Conservation (phyloP, 1,140 invertebrate genomes). For the Mylabris phalerata region DNA sequence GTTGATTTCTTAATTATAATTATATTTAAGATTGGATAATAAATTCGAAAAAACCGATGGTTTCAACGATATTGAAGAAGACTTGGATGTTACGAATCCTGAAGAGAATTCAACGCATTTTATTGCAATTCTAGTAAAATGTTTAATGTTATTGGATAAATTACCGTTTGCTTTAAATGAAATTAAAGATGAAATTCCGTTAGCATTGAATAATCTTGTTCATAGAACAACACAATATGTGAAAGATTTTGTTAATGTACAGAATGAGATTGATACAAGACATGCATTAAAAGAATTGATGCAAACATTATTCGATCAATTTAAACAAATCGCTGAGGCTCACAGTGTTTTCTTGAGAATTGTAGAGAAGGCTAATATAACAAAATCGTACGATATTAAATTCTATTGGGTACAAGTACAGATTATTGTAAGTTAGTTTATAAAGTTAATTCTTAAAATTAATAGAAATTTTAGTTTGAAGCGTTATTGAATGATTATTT, state of each 20-base stretch:
- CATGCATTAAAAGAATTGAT: slow-evolving; percentile 50
- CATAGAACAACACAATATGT: slow-evolving; percentile 69
- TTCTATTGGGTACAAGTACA: slow-evolving; percentile 88
- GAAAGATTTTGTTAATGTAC: slow-evolving; percentile 47
- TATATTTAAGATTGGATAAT: not conserved
- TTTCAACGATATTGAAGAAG: slow-evolving; percentile 48
- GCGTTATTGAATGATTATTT: slow-evolving; percentile 74
- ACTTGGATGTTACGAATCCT: slow-evolving; percentile 55
- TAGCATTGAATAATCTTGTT: slow-evolving; percentile 69
- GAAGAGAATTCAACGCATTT: slow-evolving; percentile 65
- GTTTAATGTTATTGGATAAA: slow-evolving; percentile 75
- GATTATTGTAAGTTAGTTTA: slow-evolving; percentile 60
- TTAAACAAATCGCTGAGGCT: slow-evolving; percentile 61
- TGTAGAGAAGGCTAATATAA: slow-evolving; percentile 55
- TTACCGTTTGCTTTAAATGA: slow-evolving; percentile 78
- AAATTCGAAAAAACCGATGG: slow-evolving; percentile 18
- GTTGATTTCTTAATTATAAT: not conserved
- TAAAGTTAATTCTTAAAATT: slow-evolving; percentile 10
- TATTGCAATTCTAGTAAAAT: slow-evolving; percentile 77
- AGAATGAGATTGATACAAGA: slow-evolving; percentile 33
- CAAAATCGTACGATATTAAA: slow-evolving; percentile 64
- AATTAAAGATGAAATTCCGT: slow-evolving; percentile 74
- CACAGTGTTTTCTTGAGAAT: slow-evolving; percentile 58
- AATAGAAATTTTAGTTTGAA: slow-evolving; percentile 57
- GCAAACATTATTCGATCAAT: slow-evolving; percentile 66